phyloP scores from a whole-genome alignment of 2,113 vertebrate species.

The Sarotherodon lohbergeri region DNA sequence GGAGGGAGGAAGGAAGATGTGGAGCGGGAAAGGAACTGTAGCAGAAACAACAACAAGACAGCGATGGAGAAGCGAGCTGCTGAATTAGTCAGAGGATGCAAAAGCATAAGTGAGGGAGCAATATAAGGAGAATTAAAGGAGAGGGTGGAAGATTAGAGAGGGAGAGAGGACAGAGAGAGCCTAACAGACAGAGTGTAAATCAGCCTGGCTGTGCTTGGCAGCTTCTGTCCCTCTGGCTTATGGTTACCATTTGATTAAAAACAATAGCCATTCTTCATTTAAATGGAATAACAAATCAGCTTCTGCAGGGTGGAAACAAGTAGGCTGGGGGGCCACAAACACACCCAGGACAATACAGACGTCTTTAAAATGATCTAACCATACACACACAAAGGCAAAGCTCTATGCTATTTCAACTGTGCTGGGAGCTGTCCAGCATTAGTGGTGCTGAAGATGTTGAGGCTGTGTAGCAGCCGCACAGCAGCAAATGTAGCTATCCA shows the following conservation, averaged over 20 bases:
- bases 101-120: slow-evolving; percentile 25
- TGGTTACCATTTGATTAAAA: slow-evolving; percentile 70
- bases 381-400: neutral
- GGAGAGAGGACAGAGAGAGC: neutral
- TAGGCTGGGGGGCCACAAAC: neutral
- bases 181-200: slow-evolving; percentile 43
- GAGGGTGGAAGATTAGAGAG: slow-evolving; percentile 16
- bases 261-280: slow-evolving; percentile 69
- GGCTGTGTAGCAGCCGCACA: neutral
- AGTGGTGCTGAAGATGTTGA: slow-evolving; percentile 26
- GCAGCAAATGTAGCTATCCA: slow-evolving; percentile 28
- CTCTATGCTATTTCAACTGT: neutral
- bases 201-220: slow-evolving; percentile 48
- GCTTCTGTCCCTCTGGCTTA: slow-evolving; percentile 53
- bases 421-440: slow-evolving; percentile 43
- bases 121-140: slow-evolving; percentile 42
- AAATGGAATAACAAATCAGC: slow-evolving; percentile 71
- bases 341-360: slow-evolving; percentile 4
- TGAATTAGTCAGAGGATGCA: slow-evolving; percentile 29
- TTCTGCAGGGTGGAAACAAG: slow-evolving; percentile 9
- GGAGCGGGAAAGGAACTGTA: neutral
- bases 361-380: neutral
- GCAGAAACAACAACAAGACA: slow-evolving; percentile 21
- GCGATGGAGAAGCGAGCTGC: slow-evolving; percentile 6
- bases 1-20: neutral